A percentile compares a stretch with the other conserved stretches of the same genome.
Evolutionary conservation across 92 coral and sea anemone species (phyloP).

Genomic region (Diadumene lineata): DNA sequence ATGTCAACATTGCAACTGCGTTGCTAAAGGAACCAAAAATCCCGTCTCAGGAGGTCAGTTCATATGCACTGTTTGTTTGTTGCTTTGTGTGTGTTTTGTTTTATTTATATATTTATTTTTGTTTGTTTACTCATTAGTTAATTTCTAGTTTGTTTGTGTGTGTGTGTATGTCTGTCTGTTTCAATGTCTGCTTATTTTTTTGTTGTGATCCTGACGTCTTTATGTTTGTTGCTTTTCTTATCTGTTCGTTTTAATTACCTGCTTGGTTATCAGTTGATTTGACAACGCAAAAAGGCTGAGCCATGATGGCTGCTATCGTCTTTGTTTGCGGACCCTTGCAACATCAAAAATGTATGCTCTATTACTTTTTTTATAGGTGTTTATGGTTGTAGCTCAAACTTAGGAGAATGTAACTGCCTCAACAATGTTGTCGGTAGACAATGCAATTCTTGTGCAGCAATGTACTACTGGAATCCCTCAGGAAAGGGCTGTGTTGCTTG

Average conservation of each 20-base stretch:
- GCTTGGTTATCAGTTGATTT: too few relatives aligned
- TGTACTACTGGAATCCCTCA: conserved; percentile 78
- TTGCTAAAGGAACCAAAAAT: conserved; percentile 74
- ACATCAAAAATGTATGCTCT: too few relatives aligned
- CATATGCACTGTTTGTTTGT: not conserved
- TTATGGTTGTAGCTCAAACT: conserved; percentile 67
- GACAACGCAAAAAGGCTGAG: too few relatives aligned
- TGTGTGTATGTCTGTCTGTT: not conserved
- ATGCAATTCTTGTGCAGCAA: conserved; percentile 73
- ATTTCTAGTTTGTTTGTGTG: not conserved
- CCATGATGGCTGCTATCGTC: too few relatives aligned
- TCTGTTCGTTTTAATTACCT: too few relatives aligned
- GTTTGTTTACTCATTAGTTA: not conserved
- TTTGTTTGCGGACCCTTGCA: too few relatives aligned
- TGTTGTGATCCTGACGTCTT: not conserved
- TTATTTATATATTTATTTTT: not conserved
- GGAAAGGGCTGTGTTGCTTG: conserved; percentile 86
- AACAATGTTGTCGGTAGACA: conserved; percentile 69
- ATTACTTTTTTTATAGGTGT: conserved; percentile 30
- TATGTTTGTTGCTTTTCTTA: too few relatives aligned
- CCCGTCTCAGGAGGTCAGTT: conserved; percentile 56
- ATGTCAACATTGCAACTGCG: conserved; percentile 80
- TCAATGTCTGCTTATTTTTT: not conserved
- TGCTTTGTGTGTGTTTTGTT: not conserved
- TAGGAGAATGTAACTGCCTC: conserved; percentile 88